Base-by-base conservation (phyloP, 2,797 vertebrate genomes). In the Nyctalus aviator region DNA sequence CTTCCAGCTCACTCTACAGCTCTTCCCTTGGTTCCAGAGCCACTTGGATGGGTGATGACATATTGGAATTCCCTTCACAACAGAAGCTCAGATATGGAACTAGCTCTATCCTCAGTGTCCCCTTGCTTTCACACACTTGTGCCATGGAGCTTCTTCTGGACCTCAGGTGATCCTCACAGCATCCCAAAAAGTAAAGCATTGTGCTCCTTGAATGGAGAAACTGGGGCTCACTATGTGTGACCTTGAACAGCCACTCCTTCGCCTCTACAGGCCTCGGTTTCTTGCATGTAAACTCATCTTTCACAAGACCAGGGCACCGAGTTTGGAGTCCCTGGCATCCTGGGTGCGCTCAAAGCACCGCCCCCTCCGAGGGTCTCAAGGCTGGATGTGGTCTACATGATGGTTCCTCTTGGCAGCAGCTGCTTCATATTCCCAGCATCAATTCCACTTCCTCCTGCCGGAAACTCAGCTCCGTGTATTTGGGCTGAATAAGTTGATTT, bases 401-500 rank as follows among this genome's bases (percentile, higher is more conserved):
- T 13, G 9, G 4, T 35, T 25, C 6, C 3, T 18, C 76, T 50
- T 17, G 6, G 37, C 57, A 37, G 48, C 71, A 14, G 25, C 41
- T 30, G 44, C 44, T 68, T 44, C 48, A 7, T 77, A 30, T 64
- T 44, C 27, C 35, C 48, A 27, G 44, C 41, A 21, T 59, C 1
- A 14, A 94, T 4, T 62, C 3, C 35, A 68, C 37, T 50, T 92
- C 15, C 18, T 91, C n/a, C 41, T 59, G 46, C 72, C 53, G 77
- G 90, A 86, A 53, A 66, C 50, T 2, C 72, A 2, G 35, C 4
- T 46, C 82, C 35, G 1, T 1, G 18, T 1, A 18, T 88, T 97
- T 79, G 95, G 91, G 79, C 83, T 90, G 87, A 96, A 95, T 96
- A 97, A 97, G 94, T 78, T 91, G 94, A 97, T 98, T 90, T 96